Percentiles rank a stretch among this genome's conserved stretches.
Conservation (phyloP, 2,797 vertebrate species). For the Poecilia gillii region DNA sequence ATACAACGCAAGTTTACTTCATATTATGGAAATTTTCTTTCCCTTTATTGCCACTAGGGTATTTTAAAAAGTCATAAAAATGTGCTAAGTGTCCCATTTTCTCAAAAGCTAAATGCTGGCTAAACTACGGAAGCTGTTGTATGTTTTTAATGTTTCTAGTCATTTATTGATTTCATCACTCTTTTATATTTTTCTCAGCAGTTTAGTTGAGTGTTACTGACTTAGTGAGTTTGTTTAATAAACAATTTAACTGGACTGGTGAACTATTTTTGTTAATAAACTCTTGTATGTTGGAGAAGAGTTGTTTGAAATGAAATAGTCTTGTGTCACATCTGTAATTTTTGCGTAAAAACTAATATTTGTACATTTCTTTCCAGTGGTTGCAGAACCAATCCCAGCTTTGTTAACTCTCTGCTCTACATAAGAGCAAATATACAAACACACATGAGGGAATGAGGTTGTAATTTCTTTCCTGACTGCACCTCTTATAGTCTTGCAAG, state of each 20-base stretch:
- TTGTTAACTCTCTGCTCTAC: conserved; percentile 14
- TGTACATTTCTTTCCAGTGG: neutral
- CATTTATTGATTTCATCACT: no score
- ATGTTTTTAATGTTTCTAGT: no score
- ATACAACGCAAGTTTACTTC: neutral
- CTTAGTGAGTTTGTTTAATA: no score
- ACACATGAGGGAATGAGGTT: neutral
- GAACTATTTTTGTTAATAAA: neutral
- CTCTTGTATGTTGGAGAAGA: neutral
- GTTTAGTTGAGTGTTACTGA: no score
- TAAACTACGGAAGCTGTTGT: neutral
- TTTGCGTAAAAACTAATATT: neutral
- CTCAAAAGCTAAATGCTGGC: no score
- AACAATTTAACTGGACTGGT: no score
- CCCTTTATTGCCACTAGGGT: neutral
- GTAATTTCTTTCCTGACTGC: conserved; percentile 36
- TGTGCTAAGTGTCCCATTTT: no score
- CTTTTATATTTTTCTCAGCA: no score
- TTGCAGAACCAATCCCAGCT: neutral
- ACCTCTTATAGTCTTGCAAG: conserved; percentile 44
- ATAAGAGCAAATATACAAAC: conserved; percentile 22
- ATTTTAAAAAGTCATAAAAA: neutral
- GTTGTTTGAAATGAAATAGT: neutral
- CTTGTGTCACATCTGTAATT: neutral
- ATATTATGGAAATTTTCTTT: neutral